Conservation (phyloP, 2,888 invertebrate genomes). For the Morpho helenor region DNA sequence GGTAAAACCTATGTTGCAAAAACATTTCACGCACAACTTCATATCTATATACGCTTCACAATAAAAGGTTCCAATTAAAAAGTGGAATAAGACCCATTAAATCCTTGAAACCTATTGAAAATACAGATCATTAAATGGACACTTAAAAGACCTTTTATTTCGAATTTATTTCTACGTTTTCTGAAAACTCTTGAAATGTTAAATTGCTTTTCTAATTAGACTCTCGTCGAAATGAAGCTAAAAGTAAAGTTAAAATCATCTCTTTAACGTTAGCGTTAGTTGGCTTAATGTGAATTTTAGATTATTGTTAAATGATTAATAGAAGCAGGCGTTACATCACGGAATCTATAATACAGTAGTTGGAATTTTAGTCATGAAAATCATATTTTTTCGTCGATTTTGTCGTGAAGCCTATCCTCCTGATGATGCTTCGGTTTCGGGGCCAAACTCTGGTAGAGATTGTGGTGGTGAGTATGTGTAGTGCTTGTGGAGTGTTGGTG, state of each 20-base stretch:
- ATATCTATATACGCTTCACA: neutral
- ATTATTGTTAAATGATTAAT: neutral
- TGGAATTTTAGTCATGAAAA: too few species aligned
- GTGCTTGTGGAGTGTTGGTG: too few species aligned
- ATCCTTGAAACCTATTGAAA: conserved; percentile 2
- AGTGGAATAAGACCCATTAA: conserved; percentile 11
- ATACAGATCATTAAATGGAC: conserved; percentile 6
- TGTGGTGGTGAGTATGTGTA: too few species aligned
- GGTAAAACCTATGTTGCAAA: neutral
- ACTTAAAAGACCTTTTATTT: neutral
- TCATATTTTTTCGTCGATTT: too few species aligned
- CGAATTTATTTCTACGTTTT: conserved; percentile 5
- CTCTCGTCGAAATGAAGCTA: conserved; percentile 1
- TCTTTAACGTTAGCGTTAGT: neutral
- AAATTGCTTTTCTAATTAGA: conserved; percentile 6
- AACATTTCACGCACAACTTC: neutral
- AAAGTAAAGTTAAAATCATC: conserved; percentile 3
- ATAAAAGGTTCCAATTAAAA: conserved; percentile 5
- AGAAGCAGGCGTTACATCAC: too few species aligned
- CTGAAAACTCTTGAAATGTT: conserved; percentile 7
- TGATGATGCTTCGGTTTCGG: too few species aligned
- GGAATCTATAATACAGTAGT: too few species aligned
- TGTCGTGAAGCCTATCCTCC: too few species aligned
- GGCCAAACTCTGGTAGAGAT: too few species aligned
- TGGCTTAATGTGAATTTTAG: too few species aligned